Evolutionary conservation across 2,113 vertebrate genomes (phyloP), one percentile per base, ranked within the genome.

Genomic region (Leptobrachium ailaonicum): DNA sequence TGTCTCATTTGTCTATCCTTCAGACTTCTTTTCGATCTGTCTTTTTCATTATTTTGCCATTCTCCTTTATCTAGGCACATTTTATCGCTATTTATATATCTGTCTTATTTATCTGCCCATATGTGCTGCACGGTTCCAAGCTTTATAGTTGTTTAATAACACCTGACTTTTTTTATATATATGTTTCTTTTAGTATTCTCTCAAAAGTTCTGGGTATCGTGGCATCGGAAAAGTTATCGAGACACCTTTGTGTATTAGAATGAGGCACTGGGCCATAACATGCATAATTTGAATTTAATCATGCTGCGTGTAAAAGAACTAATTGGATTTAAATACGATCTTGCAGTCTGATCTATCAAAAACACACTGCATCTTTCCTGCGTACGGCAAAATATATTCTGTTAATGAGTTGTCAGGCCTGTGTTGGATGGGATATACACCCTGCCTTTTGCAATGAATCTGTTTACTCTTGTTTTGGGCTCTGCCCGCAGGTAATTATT

Each of bases 401-500:
- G 84, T 88, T 92, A 93, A 93, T 95, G 92, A 92, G 88, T 82
- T 89, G 87, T 90, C 88, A 86, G 1, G 83, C 79, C 81, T 83
- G 68, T 90, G 90, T 91, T 91, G 91, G 84, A 89, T 88, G 76
- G 86, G 85, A 88, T 89, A 91, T 92, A 91, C 85, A 82, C 94
- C 91, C 89, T 85, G 82, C 92, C 87, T 91, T 60, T 85, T 85
- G 86, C 86, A 92, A 95, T 88, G 88, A 90, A 92, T 89, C 90
- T 56, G 74, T 90, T 83, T 91, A 89, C 91, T 91, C 88, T 88
- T 90, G 85, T 80, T 80, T 81, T 75, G 86, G 87, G 85, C 86
- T 86, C 84, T 86, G 88, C 87, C 92, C 79, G 90, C 73, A 87
- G 90, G 93, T 91, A 85, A 89, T 90, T 93, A 96, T 96, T 94